A percentile compares a stretch with the other conserved stretches of the same genome.
Conservation (phyloP, 2,113 vertebrate species). For the Epinephelus moara region DNA sequence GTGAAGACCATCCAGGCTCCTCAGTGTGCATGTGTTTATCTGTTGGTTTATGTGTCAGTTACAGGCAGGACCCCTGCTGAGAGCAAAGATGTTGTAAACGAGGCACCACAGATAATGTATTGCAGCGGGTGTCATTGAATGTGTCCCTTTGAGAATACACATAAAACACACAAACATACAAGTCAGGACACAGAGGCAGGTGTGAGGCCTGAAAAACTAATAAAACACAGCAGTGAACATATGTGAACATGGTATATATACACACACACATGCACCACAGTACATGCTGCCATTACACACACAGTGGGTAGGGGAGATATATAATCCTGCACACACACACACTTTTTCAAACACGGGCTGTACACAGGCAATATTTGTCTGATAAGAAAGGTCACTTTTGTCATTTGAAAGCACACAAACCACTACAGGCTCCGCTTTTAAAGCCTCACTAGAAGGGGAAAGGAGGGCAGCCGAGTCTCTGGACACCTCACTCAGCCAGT, state of each 20-base stretch:
- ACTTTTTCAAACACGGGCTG: slow-evolving; percentile 40
- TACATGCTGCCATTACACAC: slow-evolving; percentile 36
- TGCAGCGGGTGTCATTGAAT: slow-evolving; percentile 63
- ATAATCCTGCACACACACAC: slow-evolving; percentile 44
- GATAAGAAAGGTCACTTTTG: slow-evolving; percentile 78
- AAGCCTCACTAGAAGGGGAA: slow-evolving; percentile 56
- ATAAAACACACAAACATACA: slow-evolving; percentile 61
- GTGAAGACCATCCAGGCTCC: slow-evolving; percentile 46
- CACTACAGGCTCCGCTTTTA: slow-evolving; percentile 52
- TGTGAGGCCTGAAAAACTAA: slow-evolving; percentile 51
- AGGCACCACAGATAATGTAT: slow-evolving; percentile 61
- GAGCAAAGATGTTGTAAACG: slow-evolving; percentile 75
- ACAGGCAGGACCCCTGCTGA: slow-evolving; percentile 70
- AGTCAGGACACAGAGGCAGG: slow-evolving; percentile 47
- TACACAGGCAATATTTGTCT: slow-evolving; percentile 56
- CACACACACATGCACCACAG: slow-evolving; percentile 17
- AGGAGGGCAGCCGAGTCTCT: slow-evolving; percentile 53
- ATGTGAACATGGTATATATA: slow-evolving; percentile 47
- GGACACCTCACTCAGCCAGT: slow-evolving; percentile 56
- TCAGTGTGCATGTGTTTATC: slow-evolving; percentile 61
- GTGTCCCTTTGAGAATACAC: slow-evolving; percentile 60
- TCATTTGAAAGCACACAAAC: slow-evolving; percentile 60
- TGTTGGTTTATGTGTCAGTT: slow-evolving; percentile 66
- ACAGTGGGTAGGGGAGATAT: slow-evolving; percentile 27
- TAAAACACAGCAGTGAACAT: slow-evolving; percentile 60